Conservation (phyloP, 1,140 invertebrate species). For the Sarcophaga peregrina region DNA sequence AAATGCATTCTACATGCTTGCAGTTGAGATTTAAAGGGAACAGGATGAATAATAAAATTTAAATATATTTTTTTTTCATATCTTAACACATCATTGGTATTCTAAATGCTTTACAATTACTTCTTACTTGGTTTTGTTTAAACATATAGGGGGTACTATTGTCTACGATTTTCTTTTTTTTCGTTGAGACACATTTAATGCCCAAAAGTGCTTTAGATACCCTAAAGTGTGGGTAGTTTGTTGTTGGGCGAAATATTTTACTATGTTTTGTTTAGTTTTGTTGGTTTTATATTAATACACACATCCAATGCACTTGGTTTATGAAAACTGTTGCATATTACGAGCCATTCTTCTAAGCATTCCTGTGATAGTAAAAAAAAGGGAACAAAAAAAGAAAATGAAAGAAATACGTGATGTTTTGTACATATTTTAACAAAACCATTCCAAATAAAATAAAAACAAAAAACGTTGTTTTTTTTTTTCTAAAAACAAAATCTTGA, state of each 20-base stretch:
- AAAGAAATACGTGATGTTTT: constrained; percentile 17
- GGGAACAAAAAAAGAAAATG: not conserved
- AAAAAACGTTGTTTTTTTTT: no score
- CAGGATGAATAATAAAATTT: no score
- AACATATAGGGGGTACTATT: no score
- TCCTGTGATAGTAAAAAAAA: not conserved
- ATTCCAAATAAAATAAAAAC: not conserved
- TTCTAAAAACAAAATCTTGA: constrained; percentile 9
- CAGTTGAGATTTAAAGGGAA: no score
- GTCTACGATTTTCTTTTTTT: no score
- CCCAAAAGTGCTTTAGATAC: not conserved
- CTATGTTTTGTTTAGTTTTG: not conserved
- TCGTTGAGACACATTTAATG: no score
- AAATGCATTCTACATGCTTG: not conserved
- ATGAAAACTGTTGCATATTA: constrained; percentile 26
- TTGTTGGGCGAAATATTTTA: not conserved
- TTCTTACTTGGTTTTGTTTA: no score
- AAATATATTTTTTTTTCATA: not conserved
- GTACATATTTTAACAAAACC: not conserved
- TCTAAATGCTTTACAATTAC: not conserved
- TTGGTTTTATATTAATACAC: not conserved
- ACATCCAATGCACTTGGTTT: not conserved
- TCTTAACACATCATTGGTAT: constrained; percentile 1
- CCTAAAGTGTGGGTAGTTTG: constrained; percentile 17
- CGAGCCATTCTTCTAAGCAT: not conserved